Evolutionary conservation across 2,888 invertebrate species (phyloP).

Genomic region (Chrysolina oricalcia): DNA sequence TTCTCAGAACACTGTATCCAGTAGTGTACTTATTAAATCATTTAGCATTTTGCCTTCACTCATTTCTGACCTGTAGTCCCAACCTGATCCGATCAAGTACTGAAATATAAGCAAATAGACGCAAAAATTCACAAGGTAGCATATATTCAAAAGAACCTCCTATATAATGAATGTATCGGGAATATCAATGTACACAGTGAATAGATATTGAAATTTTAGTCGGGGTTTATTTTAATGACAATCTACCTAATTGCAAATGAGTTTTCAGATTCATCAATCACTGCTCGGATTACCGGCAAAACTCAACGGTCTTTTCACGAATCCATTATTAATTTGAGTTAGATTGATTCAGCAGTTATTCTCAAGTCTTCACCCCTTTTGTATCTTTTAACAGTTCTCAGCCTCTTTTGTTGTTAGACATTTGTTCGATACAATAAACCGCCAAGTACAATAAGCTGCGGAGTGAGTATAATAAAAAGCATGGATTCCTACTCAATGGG

Average conservation of each 20-base stretch:
- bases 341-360: conserved; percentile 51
- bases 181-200: neutral
- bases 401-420: conserved; percentile 15
- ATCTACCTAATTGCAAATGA: neutral
- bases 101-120: too few relatives aligned
- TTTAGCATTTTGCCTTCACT: too few relatives aligned
- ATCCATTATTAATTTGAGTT: conserved; percentile 52
- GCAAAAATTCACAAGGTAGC: too few relatives aligned
- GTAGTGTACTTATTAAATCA: too few relatives aligned
- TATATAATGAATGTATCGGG: too few relatives aligned
- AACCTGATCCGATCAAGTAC: too few relatives aligned
- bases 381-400: conserved; percentile 44
- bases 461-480: neutral
- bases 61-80: too few relatives aligned
- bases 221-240: neutral
- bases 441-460: conserved; percentile 1
- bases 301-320: conserved; percentile 31
- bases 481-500: conserved; percentile 5
- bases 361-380: conserved; percentile 48
- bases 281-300: conserved; percentile 9
- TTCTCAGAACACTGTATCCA: too few relatives aligned
- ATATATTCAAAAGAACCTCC: too few relatives aligned
- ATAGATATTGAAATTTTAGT: neutral
- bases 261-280: conserved; percentile 8
- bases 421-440: conserved; percentile 24